Base-by-base conservation (phyloP, 2,888 invertebrate genomes). In the Drosophila mayaguana region DNA sequence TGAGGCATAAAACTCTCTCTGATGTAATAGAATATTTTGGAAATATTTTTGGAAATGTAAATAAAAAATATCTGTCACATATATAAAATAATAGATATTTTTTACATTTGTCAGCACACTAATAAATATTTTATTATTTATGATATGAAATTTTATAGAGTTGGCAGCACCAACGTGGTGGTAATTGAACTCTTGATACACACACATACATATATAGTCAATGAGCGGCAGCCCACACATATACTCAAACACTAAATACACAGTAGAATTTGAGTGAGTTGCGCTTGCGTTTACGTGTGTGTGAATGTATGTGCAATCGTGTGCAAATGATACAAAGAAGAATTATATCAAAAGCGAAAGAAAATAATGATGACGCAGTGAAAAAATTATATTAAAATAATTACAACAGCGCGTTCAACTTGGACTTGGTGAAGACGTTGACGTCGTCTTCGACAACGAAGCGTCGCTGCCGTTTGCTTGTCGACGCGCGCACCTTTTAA, bases 351-450 rank as follows among this genome's bases (percentile, higher is more conserved):
- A 85, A 88, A 78, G 85, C 82, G 59, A 87, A 88, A 78, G 83
- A 87, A 87, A 87, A 87, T 87, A 89, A 87, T 87, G 89, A 89
- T 87, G 87, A 87, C 87, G 87, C 89, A 89, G 85, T 81, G 81
- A 87, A 87, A 84, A 83, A 83, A 84, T 74, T 80, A 80, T 87
- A 86, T 88, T 87, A 84, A 89, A 86, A 86, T 86, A 86, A 86
- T 86, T 86, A 86, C 86, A 86, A 86, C 81, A 84, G 87, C 81
- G 81, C 79, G 78, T 81, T 80, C 81, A 82, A 80, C 79, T 81
- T 76, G 76, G 81, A 73, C 76, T 78, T 66, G 73, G 82, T 79
- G 72, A 82, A 83, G 80, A 82, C 65, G 82, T 75, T 63, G 66
- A 51, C 65, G 66, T 63, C 53, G 68, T 40, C 76, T 76, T 78